A percentile compares a stretch with the other conserved stretches of the same genome.
phyloP scores from a whole-genome alignment of 2,113 vertebrate genomes.

The Pedionomus torquatus region DNA sequence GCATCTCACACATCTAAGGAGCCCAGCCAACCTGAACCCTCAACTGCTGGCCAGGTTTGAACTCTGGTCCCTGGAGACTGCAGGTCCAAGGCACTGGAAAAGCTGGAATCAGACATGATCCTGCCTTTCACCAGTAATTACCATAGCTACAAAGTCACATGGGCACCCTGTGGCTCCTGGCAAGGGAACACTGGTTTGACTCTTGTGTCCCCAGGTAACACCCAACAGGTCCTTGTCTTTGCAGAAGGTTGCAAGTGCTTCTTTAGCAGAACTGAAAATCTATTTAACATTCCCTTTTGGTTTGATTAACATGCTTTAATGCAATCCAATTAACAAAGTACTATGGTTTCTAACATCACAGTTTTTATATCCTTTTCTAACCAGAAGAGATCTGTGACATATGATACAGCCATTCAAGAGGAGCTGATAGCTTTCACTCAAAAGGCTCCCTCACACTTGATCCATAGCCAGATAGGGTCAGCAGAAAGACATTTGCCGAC shows the following conservation, averaged over 20 bases:
- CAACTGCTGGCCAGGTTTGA: not conserved
- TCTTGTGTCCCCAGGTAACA: not conserved
- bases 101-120: not conserved
- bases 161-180: not conserved
- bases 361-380: constrained; percentile 23
- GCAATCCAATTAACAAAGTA: constrained; percentile 56
- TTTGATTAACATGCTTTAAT: constrained; percentile 49
- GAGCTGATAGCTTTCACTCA: not conserved
- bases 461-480: constrained; percentile 24
- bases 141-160: not conserved
- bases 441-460: not conserved
- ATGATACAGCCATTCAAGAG: constrained; percentile 11
- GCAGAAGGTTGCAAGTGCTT: not conserved
- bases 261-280: constrained; percentile 1
- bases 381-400: constrained; percentile 31
- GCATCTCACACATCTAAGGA: not conserved
- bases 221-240: not conserved
- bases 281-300: constrained; percentile 8
- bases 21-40: not conserved
- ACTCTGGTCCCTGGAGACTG: not conserved
- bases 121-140: not conserved
- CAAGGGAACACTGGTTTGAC: not conserved
- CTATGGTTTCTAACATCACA: constrained; percentile 31
- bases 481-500: constrained; percentile 40
- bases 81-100: not conserved